Base-by-base conservation (phyloP, 2,113 vertebrate species). In the Malurus elegans region DNA sequence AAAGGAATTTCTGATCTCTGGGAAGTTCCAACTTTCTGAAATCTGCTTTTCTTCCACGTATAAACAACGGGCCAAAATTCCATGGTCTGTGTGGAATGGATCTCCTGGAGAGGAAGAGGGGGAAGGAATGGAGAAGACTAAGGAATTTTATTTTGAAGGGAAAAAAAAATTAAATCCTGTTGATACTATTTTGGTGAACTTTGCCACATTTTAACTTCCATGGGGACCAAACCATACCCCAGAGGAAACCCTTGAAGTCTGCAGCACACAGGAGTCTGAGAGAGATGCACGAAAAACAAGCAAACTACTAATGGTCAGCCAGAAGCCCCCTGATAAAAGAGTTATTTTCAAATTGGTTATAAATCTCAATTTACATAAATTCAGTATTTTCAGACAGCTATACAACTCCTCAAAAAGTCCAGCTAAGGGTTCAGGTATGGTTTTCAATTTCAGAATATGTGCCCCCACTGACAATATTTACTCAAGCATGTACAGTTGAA, bases 11-110 rank as follows among this genome's bases (percentile, higher is more conserved):
- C 62, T 80, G 64, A 83, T 76, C 86, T 58, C 26, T 51, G 64
- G 92, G 71, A 95, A 92, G 79, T 95, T 97, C 93, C 87, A 76
- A 11, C 26, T 32, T 62, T 92, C 79, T 76, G 28, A 88, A 91
- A 70, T 76, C 34, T 82, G 38, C 18, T 95, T 94, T 96, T 83
- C 75, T 83, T 93, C 54, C 85, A 38, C 25, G 23, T 66, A 54
- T 5, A 53, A 86, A 76, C 0, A 4, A 70, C 66, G 73, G 58
- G 86, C 92, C 90, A 96, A 93, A 96, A 95, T 97, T 96, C 96
- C 95, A 84, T 8, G 51, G 62, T 58, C 58, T 3, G 4, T 58
- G 75, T 93, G 95, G 90, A 94, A 96, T 12, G 2, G 79, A 76
- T 85, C 45, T 91, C 61, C 57, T 19, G 60, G 82, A 90, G 47